A percentile compares a stretch with the other conserved stretches of the same genome.
Evolutionary conservation across 2,797 vertebrate species (phyloP).

Genomic region (Gobionotothen gibberifrons): DNA sequence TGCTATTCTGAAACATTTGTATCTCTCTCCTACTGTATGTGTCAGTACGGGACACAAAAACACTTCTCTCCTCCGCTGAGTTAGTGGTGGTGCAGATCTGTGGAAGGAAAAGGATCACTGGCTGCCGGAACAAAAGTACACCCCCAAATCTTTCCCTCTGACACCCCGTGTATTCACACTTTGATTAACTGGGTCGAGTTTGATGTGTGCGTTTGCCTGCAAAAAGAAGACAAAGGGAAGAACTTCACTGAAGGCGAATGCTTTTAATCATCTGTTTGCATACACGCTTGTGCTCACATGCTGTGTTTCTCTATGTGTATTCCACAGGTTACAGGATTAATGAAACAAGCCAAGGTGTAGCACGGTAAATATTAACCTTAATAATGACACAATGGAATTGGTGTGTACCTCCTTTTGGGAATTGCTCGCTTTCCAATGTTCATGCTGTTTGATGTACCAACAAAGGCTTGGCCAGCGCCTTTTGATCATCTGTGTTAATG

Average conservation of each 20-base stretch:
- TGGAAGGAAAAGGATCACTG: slow-evolving; percentile 53
- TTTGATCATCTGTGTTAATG: slow-evolving; percentile 74
- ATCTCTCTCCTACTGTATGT: slow-evolving; percentile 59
- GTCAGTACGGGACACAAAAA: slow-evolving; percentile 53
- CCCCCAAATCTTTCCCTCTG: slow-evolving; percentile 68
- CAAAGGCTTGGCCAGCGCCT: slow-evolving; percentile 49
- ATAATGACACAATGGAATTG: slow-evolving; percentile 62
- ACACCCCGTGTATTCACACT: slow-evolving; percentile 62
- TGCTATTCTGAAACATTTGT: slow-evolving; percentile 31
- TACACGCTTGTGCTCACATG: slow-evolving; percentile 25
- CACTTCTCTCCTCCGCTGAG: slow-evolving; percentile 44
- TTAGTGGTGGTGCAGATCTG: slow-evolving; percentile 47
- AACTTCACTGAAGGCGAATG: slow-evolving; percentile 49
- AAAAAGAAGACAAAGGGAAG: slow-evolving; percentile 54
- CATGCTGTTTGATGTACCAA: slow-evolving; percentile 67
- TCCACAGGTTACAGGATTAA: slow-evolving; percentile 50
- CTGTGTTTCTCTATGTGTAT: slow-evolving; percentile 40
- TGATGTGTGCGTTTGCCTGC: slow-evolving; percentile 58
- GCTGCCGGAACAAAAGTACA: slow-evolving; percentile 64
- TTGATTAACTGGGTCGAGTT: slow-evolving; percentile 78
- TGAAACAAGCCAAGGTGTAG: slow-evolving; percentile 51
- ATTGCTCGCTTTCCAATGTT: slow-evolving; percentile 39
- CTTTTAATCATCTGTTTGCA: slow-evolving; percentile 72
- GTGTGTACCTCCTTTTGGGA: slow-evolving; percentile 44
- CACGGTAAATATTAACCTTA: slow-evolving; percentile 71